Evolutionary conservation across 2,888 invertebrate species (phyloP).

Genomic region (Campopleginae sp.): DNA sequence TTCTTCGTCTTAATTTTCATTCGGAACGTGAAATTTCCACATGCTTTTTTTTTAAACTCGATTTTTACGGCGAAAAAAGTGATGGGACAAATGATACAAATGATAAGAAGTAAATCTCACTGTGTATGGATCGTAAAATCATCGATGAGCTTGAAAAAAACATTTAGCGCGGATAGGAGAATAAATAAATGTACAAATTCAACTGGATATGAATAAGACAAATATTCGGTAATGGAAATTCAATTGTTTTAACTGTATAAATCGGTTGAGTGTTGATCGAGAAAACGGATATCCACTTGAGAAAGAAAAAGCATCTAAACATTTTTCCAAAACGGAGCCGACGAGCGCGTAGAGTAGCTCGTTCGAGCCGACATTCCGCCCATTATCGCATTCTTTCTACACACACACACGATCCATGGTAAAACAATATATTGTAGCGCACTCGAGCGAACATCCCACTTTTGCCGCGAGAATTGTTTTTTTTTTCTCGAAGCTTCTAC

Average conservation of each 20-base stretch:
- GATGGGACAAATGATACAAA: too few relatives aligned
- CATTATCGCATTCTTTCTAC: constrained; percentile 62
- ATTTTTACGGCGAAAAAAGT: too few relatives aligned
- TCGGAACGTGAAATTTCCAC: not conserved
- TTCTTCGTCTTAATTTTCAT: constrained; percentile 22
- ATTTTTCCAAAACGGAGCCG: not conserved
- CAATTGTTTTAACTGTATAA: constrained; percentile 10
- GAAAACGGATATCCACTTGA: not conserved
- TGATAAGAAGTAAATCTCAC: too few relatives aligned
- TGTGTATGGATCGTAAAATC: too few relatives aligned
- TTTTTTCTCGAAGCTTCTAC: constrained; percentile 3
- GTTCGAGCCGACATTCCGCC: constrained; percentile 48
- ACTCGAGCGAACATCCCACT: constrained; percentile 4
- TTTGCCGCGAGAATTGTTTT: constrained; percentile 8
- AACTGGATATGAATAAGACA: too few relatives aligned
- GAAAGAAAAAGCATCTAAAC: not conserved
- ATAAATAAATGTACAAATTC: not conserved
- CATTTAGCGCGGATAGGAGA: not conserved
- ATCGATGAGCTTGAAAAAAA: constrained; percentile 8
- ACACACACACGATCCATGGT: constrained; percentile 24
- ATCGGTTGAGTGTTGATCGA: too few relatives aligned
- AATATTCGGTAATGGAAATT: not conserved
- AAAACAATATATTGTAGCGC: constrained; percentile 65
- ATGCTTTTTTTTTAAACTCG: not conserved
- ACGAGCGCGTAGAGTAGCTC: constrained; percentile 26